Conservation (phyloP, 2,797 vertebrate genomes). For the Diglossa cyanea region DNA sequence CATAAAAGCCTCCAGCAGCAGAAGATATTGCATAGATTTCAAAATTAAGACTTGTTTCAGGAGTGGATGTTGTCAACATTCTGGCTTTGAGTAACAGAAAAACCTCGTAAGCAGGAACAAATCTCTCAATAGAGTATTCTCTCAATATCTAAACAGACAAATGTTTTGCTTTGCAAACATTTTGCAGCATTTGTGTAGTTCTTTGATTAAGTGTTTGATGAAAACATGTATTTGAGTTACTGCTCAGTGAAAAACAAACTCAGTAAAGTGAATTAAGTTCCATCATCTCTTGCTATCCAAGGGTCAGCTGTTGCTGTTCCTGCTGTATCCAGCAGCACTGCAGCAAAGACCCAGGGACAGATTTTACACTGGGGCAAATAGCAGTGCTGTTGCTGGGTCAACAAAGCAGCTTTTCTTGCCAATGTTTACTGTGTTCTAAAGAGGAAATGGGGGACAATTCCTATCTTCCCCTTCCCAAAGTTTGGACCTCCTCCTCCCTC, state of each 20-base stretch:
- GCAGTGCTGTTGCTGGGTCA: neutral
- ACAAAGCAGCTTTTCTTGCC: neutral
- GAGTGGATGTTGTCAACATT: neutral
- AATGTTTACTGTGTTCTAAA: neutral
- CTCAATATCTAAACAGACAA: constrained; percentile 14
- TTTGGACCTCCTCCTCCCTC: neutral
- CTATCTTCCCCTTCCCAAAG: neutral
- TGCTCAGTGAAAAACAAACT: neutral
- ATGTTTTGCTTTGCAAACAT: neutral
- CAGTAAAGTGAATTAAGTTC: neutral
- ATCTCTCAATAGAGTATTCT: neutral
- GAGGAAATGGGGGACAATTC: neutral
- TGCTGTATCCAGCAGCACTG: neutral
- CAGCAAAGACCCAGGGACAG: neutral
- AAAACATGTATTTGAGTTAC: neutral
- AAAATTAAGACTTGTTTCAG: constrained; percentile 21
- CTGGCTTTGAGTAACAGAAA: neutral
- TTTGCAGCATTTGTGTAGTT: neutral
- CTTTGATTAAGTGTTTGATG: constrained; percentile 11
- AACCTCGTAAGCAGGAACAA: neutral
- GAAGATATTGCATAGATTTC: neutral
- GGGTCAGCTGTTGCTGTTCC: neutral
- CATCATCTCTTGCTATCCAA: neutral
- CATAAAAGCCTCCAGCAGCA: neutral
- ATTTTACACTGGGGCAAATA: neutral